Percentiles rank a stretch among this genome's conserved stretches.
These are phyloP conservation scores for Vulpes vulpes DNA, from an alignment of 2,113 vertebrate genomes.

Conservation along the genomic window DNA sequence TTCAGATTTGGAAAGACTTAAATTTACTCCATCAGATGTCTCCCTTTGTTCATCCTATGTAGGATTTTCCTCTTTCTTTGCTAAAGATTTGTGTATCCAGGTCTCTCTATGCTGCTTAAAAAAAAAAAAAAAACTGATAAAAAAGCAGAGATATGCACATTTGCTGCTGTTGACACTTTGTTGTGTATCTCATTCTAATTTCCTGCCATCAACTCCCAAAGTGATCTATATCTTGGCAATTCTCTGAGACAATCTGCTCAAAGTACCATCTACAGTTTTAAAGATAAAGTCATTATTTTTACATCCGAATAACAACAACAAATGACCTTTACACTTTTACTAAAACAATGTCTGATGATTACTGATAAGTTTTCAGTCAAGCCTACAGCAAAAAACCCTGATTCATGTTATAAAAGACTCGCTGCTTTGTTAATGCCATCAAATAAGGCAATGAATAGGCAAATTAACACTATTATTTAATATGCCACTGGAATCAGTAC, in stretches of 20 bases:
- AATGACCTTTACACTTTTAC: neutral
- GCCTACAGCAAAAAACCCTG: neutral
- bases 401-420: neutral
- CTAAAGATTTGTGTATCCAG: neutral
- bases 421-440: neutral
- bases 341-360: slow-evolving; percentile 45
- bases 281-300: slow-evolving; percentile 55
- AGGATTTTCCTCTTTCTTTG: neutral
- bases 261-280: neutral
- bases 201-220: neutral
- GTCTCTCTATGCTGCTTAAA: neutral
- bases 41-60: fast-evolving
- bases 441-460: neutral
- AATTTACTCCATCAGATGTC: neutral
- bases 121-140: neutral
- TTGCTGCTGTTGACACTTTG: neutral
- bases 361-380: neutral
- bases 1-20: neutral
- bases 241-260: neutral
- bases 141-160: neutral
- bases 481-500: neutral
- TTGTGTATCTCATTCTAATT: neutral
- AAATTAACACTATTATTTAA: neutral
- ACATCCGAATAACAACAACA: neutral
- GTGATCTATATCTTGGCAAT: neutral